These are phyloP conservation scores for Lepidocolaptes lacrymiger DNA, from an alignment of 2,797 vertebrate genomes.

Conservation along the genomic window DNA sequence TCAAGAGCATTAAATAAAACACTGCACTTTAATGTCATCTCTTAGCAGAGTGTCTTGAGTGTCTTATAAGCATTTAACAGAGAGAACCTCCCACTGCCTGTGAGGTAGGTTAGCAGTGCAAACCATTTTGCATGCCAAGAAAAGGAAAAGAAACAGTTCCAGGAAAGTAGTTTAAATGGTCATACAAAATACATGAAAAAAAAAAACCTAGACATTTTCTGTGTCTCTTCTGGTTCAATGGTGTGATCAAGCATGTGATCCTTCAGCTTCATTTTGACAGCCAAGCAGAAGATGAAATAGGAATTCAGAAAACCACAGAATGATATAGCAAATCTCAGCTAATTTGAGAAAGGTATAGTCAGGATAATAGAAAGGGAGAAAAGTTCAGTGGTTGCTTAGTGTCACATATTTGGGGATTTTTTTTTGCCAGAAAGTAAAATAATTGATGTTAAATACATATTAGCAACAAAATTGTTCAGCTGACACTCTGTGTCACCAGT, in stretches of 20 bases:
- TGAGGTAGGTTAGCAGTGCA: background rate
- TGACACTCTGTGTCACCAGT: background rate
- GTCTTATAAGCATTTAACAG: background rate
- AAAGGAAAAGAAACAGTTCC: background rate
- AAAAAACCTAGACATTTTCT: background rate
- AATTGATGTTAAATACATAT: background rate
- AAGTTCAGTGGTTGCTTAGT: background rate
- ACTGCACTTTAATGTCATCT: background rate
- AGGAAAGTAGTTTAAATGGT: background rate
- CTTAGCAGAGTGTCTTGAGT: background rate
- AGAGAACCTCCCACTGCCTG: background rate
- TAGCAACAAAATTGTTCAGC: background rate
- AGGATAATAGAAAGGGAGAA: background rate
- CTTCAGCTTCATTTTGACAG: background rate
- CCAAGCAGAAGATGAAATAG: background rate
- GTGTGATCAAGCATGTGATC: background rate
- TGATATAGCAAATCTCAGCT: background rate
- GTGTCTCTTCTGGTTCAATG: background rate
- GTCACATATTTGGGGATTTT: background rate
- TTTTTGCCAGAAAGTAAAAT: background rate
- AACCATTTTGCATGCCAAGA: background rate
- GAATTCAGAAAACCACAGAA: constrained; percentile 15
- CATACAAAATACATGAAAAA: background rate
- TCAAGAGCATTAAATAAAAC: background rate
- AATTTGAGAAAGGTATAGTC: background rate